phyloP scores from a whole-genome alignment of 1,140 invertebrate genomes.

The Macrobrachium nipponense region DNA sequence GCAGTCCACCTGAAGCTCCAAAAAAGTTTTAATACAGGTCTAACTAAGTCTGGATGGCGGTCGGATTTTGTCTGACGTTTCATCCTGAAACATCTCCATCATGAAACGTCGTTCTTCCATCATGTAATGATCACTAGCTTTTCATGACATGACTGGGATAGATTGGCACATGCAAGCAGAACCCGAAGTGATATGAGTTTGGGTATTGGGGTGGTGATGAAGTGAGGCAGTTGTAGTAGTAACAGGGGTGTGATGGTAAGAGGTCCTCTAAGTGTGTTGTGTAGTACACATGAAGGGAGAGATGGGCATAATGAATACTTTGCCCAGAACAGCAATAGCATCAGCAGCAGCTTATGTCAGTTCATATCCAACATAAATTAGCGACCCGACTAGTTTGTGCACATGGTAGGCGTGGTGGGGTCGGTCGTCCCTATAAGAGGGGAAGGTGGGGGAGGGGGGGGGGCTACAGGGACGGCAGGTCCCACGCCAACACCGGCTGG shows the following conservation, averaged over 20 bases:
- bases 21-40: too few species aligned
- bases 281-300: not conserved
- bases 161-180: too few species aligned
- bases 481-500: conserved; percentile 57
- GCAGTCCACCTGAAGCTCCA: too few species aligned
- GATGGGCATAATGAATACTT: not conserved
- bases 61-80: too few species aligned
- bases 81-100: too few species aligned
- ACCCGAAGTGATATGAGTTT: too few species aligned
- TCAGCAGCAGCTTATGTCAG: conserved; percentile 56
- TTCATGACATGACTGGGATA: too few species aligned
- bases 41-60: too few species aligned
- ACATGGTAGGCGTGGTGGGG: conserved; percentile 57
- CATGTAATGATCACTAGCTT: too few species aligned
- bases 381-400: conserved; percentile 60
- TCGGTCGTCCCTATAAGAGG: conserved; percentile 35
- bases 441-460: not conserved
- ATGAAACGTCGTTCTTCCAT: too few species aligned
- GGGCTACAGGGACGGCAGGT: conserved; percentile 44
- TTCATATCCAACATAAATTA: conserved; percentile 60
- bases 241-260: conserved; percentile 5
- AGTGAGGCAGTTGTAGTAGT: not conserved
- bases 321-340: conserved; percentile 51
- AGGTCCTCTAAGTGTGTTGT: conserved; percentile 3
- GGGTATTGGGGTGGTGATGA: not conserved